Base-by-base conservation (phyloP, 2,888 invertebrate species). In the Argyresthia albistria region DNA sequence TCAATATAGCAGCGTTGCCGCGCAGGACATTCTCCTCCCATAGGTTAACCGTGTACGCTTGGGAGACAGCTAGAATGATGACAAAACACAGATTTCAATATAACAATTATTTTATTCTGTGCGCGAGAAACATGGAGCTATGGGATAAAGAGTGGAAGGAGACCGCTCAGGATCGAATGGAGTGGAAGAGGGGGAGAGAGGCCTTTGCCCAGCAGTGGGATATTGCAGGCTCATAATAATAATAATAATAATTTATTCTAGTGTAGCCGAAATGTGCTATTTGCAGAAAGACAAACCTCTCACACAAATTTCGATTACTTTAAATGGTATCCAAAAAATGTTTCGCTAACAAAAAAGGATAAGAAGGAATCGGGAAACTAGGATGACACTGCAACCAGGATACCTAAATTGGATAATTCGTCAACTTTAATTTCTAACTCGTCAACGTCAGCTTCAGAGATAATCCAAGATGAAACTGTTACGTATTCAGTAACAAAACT, bases 1-100 rank as follows among this genome's bases (percentile, higher is more conserved):
- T 96, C 69, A 96, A 88, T 80, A 96, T 93, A 66, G 95, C 96
- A 65, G 95, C 93, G 87, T 96, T 96, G 68, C 96, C 96, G 72
- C 93, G 92, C 66, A 96, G 90, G 59, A 96, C 95, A 83, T 96
- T 95, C 83, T 96, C 96, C 80, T 96, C 96, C 95, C 95, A 95
- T 68, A 96, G 93, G 88, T 96, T 96, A 66, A 95, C 93, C 67
- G 92, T 93, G 88, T 96, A 97, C 57, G 91, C 90, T 90, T 96
- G 96, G 65, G 95, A 93, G 67, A 96, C 96, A 84, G 96, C 96
- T 96, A 92, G 71, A 91, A 91, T 55, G 55, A 48, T 16, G n/a
- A 12, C 2, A 43, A 8, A 8, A 43, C 25, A 25, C 25, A 25
- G 25, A 25, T 25, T 25, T 25, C 3, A 25, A 25, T 25, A 25